Percentiles rank a stretch among this genome's conserved stretches.
These are phyloP conservation scores for Tetramorium parvispinum DNA, from an alignment of 1,140 invertebrate species.

Conservation along the genomic window DNA sequence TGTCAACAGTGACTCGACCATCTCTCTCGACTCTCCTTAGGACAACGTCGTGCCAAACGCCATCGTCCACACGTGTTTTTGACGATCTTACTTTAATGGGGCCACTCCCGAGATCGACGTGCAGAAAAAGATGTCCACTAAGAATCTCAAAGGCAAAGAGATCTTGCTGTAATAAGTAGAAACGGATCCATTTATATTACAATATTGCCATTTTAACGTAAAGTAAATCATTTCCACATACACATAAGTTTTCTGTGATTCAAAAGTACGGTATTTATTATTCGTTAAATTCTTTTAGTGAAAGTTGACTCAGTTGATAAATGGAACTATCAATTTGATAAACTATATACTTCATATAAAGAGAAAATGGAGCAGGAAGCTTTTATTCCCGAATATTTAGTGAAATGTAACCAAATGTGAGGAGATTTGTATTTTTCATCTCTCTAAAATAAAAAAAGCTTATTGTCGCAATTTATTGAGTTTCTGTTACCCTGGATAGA, in stretches of 20 bases:
- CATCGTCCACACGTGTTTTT: constrained; percentile 93
- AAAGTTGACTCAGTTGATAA: background rate
- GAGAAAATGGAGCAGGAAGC: background rate
- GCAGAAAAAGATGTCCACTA: constrained; percentile 96
- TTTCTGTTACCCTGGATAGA: constrained; percentile 33
- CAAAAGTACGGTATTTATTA: background rate
- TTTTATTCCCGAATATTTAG: background rate
- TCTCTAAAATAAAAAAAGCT: constrained; percentile 22
- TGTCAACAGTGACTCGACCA: constrained; percentile 96
- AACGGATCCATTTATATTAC: background rate
- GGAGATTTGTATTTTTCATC: background rate
- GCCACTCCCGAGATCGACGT: constrained; percentile 96
- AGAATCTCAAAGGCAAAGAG: constrained; percentile 97
- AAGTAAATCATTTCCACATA: background rate
- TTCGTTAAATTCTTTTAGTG: background rate
- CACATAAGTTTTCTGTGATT: background rate
- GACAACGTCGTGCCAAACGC: constrained; percentile 95
- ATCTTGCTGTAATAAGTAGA: constrained; percentile 89
- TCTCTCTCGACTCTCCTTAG: constrained; percentile 92
- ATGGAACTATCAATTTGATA: background rate
- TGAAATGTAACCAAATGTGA: background rate
- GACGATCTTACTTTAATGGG: constrained; percentile 94
- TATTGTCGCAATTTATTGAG: constrained; percentile 39
- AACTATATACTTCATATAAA: background rate
- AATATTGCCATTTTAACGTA: background rate